Conservation (phyloP, 2,888 invertebrate genomes). For the Unio delphinus region DNA sequence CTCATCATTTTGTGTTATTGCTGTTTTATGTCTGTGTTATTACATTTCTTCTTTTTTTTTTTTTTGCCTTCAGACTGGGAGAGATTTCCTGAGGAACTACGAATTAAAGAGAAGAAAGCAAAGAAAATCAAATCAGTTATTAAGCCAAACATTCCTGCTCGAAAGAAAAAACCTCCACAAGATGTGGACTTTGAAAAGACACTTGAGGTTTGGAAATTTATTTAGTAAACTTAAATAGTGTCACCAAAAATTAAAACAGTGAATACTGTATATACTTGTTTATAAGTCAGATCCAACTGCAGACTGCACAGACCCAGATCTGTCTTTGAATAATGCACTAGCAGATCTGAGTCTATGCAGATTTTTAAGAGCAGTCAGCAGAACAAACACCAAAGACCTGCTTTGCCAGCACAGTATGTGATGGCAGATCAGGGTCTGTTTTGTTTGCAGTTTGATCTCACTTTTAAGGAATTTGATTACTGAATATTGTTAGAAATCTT, state of each 20-base stretch:
- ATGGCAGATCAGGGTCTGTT: too few species aligned
- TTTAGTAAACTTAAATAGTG: neutral
- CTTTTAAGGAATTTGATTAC: too few species aligned
- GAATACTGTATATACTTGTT: neutral
- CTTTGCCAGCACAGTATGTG: too few species aligned
- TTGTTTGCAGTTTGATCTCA: too few species aligned
- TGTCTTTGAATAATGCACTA: too few species aligned
- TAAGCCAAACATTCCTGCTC: conserved; percentile 48
- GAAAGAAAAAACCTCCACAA: neutral
- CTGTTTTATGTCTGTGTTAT: neutral
- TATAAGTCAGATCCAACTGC: too few species aligned
- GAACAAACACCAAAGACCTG: too few species aligned
- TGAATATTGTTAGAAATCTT: too few species aligned
- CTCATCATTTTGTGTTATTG: too few species aligned
- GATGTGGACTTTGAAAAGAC: conserved; percentile 40
- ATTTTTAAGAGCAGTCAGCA: too few species aligned
- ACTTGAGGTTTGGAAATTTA: conserved; percentile 38
- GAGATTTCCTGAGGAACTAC: conserved; percentile 53
- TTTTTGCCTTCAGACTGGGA: conserved; percentile 45
- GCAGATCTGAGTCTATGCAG: too few species aligned
- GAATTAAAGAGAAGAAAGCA: conserved; percentile 41
- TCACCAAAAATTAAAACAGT: neutral
- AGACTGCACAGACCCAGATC: too few species aligned
- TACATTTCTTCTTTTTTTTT: neutral
- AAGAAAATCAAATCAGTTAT: conserved; percentile 23